Conservation (phyloP, 2,113 vertebrate genomes). For the Numida meleagris region DNA sequence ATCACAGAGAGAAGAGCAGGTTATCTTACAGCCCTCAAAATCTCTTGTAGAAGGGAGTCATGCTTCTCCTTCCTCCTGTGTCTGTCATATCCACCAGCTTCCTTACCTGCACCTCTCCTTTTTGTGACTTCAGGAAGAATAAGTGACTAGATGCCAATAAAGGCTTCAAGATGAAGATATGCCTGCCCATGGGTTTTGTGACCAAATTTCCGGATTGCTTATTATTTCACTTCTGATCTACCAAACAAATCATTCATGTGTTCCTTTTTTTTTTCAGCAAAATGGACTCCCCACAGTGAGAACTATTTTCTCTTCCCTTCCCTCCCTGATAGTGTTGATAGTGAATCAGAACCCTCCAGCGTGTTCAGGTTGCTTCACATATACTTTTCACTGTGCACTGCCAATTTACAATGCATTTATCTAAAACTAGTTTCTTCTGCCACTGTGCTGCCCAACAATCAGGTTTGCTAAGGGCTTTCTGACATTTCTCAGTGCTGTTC, state of each 20-base stretch:
- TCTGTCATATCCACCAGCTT: not conserved
- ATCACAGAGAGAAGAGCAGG: accelerated
- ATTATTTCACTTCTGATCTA: not conserved
- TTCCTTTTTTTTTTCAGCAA: not conserved
- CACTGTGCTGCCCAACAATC: not conserved
- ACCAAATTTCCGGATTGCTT: not conserved
- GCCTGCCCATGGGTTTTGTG: accelerated
- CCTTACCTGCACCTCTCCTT: not conserved
- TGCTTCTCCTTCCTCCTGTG: not conserved
- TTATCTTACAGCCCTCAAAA: not conserved
- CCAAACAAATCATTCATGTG: not conserved
- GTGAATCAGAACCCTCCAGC: not conserved
- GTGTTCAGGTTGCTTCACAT: not conserved
- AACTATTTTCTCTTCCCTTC: not conserved
- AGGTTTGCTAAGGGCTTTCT: not conserved
- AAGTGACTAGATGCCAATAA: not conserved
- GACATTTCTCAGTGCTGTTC: not conserved
- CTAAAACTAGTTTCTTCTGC: not conserved
- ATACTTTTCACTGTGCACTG: not conserved
- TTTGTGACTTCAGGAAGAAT: not conserved
- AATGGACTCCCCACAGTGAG: not conserved
- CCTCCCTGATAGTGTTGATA: not conserved
- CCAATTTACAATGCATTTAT: not conserved
- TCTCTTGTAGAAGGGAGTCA: not conserved
- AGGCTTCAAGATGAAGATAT: not conserved